These are phyloP conservation scores for Drosophila repletoides DNA, from an alignment of 1,140 invertebrate genomes.

Conservation along the genomic window DNA sequence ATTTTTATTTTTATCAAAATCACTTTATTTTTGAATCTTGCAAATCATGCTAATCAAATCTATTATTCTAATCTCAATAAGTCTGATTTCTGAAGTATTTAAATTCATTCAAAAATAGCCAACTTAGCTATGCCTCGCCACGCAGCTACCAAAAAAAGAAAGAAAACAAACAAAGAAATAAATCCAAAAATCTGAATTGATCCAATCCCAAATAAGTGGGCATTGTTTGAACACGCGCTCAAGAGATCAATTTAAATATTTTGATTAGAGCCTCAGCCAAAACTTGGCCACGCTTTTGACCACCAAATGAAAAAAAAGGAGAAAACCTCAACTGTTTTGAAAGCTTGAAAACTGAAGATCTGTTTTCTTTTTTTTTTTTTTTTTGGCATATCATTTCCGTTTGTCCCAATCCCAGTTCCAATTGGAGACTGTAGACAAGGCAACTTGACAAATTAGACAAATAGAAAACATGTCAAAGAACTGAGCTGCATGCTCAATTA, in stretches of 20 bases:
- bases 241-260: slow-evolving; percentile 66
- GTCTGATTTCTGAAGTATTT: no score
- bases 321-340: slow-evolving; percentile 26
- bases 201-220: slow-evolving; percentile 25
- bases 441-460: slow-evolving; percentile 74
- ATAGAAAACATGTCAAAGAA: slow-evolving; percentile 80
- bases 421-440: slow-evolving; percentile 30
- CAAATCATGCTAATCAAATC: not conserved
- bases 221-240: slow-evolving; percentile 77
- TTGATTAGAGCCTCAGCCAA: not conserved
- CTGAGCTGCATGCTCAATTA: slow-evolving; percentile 67
- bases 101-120: not conserved
- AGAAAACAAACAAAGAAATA: not conserved
- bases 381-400: slow-evolving; percentile 72
- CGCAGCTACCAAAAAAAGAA: slow-evolving; percentile 3
- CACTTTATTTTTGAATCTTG: not conserved
- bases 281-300: slow-evolving; percentile 58
- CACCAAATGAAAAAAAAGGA: slow-evolving; percentile 1
- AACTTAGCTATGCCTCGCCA: not conserved
- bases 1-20: no score
- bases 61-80: not conserved
- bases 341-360: slow-evolving; percentile 15
- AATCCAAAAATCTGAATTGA: not conserved
- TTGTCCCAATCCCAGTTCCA: slow-evolving; percentile 2
- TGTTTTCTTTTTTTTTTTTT: not conserved